A percentile compares a stretch with the other conserved stretches of the same genome.
Evolutionary conservation across 2,113 vertebrate species (phyloP).

Genomic region (Uria lomvia): DNA sequence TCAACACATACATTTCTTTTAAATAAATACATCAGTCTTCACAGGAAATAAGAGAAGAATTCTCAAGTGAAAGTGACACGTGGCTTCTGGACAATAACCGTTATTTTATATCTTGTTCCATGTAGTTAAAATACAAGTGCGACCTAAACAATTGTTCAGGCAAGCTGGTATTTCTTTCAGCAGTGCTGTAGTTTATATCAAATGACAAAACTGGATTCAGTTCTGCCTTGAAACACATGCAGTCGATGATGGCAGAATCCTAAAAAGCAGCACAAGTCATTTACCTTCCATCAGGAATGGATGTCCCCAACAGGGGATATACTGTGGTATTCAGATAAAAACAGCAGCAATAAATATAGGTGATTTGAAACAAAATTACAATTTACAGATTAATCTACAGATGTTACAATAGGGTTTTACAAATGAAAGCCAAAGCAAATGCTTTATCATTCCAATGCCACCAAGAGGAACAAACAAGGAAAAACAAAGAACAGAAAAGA

Average conservation of each 20-base stretch:
- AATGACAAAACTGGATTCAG: background rate
- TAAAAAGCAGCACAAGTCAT: background rate
- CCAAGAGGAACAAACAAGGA: background rate
- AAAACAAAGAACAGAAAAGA: background rate
- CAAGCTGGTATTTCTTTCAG: background rate
- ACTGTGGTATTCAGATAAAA: background rate
- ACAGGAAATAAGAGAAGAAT: background rate
- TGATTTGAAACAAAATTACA: background rate
- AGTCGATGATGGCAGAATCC: background rate
- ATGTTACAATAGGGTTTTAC: background rate
- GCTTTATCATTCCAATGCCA: background rate
- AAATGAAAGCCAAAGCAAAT: background rate
- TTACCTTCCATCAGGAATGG: background rate
- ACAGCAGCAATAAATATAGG: background rate
- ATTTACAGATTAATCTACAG: no score
- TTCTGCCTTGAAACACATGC: background rate
- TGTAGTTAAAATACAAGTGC: constrained; percentile 20
- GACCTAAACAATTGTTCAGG: constrained; percentile 29
- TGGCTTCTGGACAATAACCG: background rate
- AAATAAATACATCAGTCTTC: background rate
- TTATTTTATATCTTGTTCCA: background rate
- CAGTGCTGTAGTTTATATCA: background rate
- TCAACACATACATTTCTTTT: background rate
- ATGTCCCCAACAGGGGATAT: background rate
- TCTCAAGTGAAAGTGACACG: background rate